These are phyloP conservation scores for Circaetus gallicus DNA, from an alignment of 2,113 vertebrate genomes.

Conservation along the genomic window DNA sequence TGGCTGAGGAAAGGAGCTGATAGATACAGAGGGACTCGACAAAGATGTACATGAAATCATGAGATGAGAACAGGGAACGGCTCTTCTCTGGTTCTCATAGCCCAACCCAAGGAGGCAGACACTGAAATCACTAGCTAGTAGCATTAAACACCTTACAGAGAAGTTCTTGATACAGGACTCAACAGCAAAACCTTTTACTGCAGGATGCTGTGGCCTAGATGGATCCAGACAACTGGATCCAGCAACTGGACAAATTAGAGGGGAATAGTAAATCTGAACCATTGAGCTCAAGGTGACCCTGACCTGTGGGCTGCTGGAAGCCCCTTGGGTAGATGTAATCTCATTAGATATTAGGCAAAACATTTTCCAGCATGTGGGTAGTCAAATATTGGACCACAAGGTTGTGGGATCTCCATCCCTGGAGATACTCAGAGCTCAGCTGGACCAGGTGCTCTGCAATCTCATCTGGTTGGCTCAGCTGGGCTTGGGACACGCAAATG, in stretches of 20 bases:
- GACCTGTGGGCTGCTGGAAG: neutral
- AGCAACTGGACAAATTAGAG: neutral
- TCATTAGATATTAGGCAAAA: neutral
- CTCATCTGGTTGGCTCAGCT: neutral
- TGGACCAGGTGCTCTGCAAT: neutral
- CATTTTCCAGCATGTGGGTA: neutral
- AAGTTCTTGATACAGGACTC: neutral
- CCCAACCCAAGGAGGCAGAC: neutral
- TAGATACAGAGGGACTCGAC: neutral
- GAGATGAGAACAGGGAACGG: accelerated
- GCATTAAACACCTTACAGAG: neutral
- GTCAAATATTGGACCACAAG: neutral
- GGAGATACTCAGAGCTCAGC: neutral
- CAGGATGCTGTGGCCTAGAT: neutral
- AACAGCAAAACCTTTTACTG: neutral
- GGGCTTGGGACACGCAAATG: neutral
- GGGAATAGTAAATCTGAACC: neutral
- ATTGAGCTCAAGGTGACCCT: neutral
- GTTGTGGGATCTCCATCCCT: neutral
- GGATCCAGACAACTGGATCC: neutral
- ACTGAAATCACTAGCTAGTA: neutral
- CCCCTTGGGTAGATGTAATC: neutral
- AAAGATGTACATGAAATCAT: neutral
- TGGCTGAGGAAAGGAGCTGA: neutral
- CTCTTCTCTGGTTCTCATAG: neutral